Base-by-base conservation (phyloP, 2,113 vertebrate genomes). In the Oophaga pumilio region DNA sequence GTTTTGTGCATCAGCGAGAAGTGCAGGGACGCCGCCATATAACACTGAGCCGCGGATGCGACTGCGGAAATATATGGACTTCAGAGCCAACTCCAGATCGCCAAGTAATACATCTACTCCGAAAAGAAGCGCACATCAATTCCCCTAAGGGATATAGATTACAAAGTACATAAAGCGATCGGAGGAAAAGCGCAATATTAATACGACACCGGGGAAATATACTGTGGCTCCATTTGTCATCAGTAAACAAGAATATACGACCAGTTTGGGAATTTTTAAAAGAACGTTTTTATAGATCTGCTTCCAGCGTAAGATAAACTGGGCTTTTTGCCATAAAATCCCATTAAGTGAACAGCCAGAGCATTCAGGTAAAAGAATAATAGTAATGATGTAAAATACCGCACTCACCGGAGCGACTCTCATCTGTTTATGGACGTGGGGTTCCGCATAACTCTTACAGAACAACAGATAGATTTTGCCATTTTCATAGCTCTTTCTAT, bases 321-420 rank as follows among this genome's bases (percentile, higher is more conserved):
- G 49, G 66, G 80, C 71, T 83, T 84, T 88, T 88, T 88, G 82
- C 87, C 50, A 59, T 88, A 88, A 88, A 88, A 88, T n/a, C 71
- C 80, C 60, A 88, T 88, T 88, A 88, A 88, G 71, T 88, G 84
- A 88, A 88, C 60, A 77, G 80, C 50, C 71, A 66, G 53, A 68
- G 49, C 56, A 59, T 60, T 82, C 68, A 76, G 78, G 66, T 87
- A 82, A 76, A 22, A 83, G 59, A 50, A 66, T 76, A 66, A 88
- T 77, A 88, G 83, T 74, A 88, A 83, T 60, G 20, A 68, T 15
- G 57, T 77, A 68, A 84, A 57, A 66, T 76, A 84, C 22, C 66
- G 68, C 50, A 26, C 60, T 83, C 81, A 18, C 17, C 1, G 49
- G 74, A 76, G 57, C 22, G 50, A 66, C 0, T 24, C 26, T 5